Conservation (phyloP, 2,888 invertebrate genomes). For the Boloria euphrosyne region DNA sequence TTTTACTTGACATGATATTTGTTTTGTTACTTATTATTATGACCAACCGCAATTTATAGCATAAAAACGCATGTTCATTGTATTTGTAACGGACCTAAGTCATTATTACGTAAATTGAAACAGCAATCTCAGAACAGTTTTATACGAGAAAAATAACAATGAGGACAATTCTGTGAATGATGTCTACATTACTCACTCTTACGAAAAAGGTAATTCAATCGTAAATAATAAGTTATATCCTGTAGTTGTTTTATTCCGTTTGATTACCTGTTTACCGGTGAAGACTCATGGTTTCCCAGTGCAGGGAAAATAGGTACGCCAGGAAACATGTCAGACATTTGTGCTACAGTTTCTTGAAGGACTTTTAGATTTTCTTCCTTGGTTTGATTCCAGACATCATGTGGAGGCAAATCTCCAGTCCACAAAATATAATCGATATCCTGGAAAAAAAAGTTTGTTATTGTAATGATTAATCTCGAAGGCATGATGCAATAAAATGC, state of each 20-base stretch:
- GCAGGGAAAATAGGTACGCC: constrained; percentile 96
- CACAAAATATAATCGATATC: constrained; percentile 96
- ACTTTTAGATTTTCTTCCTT: constrained; percentile 93
- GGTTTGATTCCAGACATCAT: constrained; percentile 97
- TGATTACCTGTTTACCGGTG: constrained; percentile 94
- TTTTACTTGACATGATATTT: too few relatives aligned
- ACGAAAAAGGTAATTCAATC: not conserved
- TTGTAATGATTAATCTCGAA: too few relatives aligned
- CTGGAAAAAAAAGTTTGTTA: constrained; percentile 63
- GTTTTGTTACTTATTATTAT: not conserved
- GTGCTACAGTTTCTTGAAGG: constrained; percentile 91
- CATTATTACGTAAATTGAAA: constrained; percentile 6
- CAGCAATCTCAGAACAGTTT: not conserved
- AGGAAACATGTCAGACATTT: constrained; percentile 94
- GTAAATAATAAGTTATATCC: not conserved
- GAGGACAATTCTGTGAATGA: constrained; percentile 1
- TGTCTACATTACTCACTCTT: not conserved
- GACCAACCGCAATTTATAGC: not conserved
- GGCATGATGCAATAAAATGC: not conserved
- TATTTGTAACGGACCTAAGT: not conserved
- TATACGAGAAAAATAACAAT: not conserved
- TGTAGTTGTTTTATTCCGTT: not conserved
- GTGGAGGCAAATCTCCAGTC: constrained; percentile 98
- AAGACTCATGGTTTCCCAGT: constrained; percentile 97
- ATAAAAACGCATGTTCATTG: not conserved